These are phyloP conservation scores for Pherbina coryleti DNA, from an alignment of 2,888 invertebrate species.

Conservation along the genomic window DNA sequence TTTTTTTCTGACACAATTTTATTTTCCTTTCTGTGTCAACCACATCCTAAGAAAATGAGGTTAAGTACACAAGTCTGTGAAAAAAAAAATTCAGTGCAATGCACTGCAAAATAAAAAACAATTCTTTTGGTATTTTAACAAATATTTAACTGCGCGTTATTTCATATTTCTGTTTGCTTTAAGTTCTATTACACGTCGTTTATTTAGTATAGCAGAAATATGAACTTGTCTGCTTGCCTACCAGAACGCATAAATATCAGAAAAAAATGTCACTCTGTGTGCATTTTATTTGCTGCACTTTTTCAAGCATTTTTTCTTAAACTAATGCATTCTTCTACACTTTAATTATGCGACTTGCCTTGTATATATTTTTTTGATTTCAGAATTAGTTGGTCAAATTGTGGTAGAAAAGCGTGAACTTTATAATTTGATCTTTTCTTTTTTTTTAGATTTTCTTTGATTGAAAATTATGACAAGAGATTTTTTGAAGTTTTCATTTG, in stretches of 20 bases:
- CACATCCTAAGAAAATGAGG: slow-evolving; percentile 44
- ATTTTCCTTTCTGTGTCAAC: slow-evolving; percentile 15
- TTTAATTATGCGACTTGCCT: background rate
- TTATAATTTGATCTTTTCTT: background rate
- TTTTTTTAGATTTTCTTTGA: background rate
- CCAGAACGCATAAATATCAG: background rate
- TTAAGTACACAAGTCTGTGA: slow-evolving; percentile 47
- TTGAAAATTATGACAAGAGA: slow-evolving; percentile 22
- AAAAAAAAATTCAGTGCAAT: slow-evolving; percentile 1
- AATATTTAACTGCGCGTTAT: background rate
- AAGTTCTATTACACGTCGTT: background rate
- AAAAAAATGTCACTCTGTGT: background rate
- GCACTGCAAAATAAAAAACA: background rate
- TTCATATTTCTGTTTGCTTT: background rate
- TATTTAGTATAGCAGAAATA: too few relatives aligned
- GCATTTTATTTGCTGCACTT: background rate
- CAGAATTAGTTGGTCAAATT: background rate
- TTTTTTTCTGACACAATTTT: slow-evolving; percentile 6
- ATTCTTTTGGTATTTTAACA: background rate
- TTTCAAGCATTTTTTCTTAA: background rate
- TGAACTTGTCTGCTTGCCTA: too few relatives aligned
- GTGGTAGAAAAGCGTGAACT: slow-evolving; percentile 19
- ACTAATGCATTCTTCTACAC: background rate
- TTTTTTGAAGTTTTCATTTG: too few relatives aligned
- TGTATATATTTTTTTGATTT: background rate